Percentiles rank a stretch among this genome's conserved stretches.
Conservation (phyloP, 2,113 vertebrate genomes). For the Setophaga kirtlandii region DNA sequence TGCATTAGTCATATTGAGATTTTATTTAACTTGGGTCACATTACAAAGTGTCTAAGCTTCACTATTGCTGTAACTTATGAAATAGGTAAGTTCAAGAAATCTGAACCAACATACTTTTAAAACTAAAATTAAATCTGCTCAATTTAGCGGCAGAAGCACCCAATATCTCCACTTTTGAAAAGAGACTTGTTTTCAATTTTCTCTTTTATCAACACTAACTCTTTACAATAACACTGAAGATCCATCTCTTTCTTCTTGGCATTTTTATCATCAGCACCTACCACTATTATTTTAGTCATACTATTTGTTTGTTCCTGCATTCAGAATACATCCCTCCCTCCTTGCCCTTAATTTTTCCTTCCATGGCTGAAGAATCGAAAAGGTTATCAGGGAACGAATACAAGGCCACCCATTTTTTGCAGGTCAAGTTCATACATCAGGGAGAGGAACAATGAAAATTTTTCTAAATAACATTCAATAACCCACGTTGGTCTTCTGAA, state of each 20-base stretch:
- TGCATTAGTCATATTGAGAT: not conserved
- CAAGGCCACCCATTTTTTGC: not conserved
- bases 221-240: not conserved
- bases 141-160: not conserved
- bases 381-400: not conserved
- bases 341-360: fast-evolving
- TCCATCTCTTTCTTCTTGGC: not conserved
- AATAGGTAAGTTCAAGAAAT: not conserved
- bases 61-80: not conserved
- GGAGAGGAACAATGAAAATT: not conserved
- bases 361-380: not conserved
- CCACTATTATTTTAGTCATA: not conserved
- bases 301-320: not conserved
- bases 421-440: not conserved
- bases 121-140: not conserved
- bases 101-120: not conserved
- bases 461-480: not conserved
- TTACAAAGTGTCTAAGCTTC: not conserved
- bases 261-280: not conserved
- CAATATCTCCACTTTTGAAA: not conserved
- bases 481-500: not conserved
- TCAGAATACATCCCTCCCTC: not conserved
- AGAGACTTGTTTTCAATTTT: not conserved
- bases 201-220: not conserved
- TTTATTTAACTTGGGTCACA: not conserved